A percentile compares a stretch with the other conserved stretches of the same genome.
phyloP scores from a whole-genome alignment of 2,113 vertebrate species.

The Sceloporus tristichus region DNA sequence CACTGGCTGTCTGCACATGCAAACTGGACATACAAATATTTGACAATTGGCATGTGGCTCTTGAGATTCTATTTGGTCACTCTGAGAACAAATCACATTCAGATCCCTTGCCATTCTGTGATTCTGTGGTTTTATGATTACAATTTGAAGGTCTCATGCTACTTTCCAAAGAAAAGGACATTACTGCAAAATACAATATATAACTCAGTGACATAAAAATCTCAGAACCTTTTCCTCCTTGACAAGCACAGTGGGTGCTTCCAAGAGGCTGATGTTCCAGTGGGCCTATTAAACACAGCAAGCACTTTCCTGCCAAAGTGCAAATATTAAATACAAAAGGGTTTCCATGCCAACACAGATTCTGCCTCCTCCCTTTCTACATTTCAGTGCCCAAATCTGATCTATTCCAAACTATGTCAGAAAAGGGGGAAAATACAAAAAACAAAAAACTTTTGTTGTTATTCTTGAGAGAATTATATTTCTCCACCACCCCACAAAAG shows the following conservation, averaged over 20 bases:
- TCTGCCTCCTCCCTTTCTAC: constrained; percentile 42
- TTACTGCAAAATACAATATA: background rate
- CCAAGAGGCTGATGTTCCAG: constrained; percentile 8
- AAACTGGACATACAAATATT: background rate
- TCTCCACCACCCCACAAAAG: background rate
- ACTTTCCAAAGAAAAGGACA: background rate
- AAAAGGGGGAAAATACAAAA: background rate
- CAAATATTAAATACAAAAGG: constrained; percentile 62
- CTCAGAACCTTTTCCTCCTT: constrained; percentile 7
- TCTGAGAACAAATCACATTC: background rate
- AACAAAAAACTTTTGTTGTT: no score
- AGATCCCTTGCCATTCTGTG: background rate
- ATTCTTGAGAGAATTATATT: constrained; percentile 1
- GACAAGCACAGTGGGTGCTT: background rate
- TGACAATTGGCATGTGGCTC: background rate
- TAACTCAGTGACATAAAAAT: background rate
- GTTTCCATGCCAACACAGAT: constrained; percentile 71
- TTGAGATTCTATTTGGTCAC: background rate
- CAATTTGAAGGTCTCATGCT: background rate
- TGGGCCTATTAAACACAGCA: background rate
- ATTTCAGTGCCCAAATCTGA: constrained; percentile 40
- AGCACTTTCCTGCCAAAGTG: constrained; percentile 47
- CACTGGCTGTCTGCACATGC: no score
- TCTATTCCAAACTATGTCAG: constrained; percentile 25
- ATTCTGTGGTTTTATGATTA: background rate